Conservation (phyloP, 2,888 invertebrate genomes). For the Sphinx pinastri region DNA sequence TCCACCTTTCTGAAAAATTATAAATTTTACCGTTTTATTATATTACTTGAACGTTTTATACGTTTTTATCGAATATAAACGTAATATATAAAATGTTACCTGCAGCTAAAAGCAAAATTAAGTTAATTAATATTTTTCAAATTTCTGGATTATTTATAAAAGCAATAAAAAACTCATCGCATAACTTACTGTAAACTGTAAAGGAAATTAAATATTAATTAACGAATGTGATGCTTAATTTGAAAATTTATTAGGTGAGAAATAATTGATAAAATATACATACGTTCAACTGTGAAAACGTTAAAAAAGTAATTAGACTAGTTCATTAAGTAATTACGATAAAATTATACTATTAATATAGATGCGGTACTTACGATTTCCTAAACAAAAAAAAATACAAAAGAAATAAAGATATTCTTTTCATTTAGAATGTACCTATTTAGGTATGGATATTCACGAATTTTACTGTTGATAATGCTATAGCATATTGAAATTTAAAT, state of each 20-base stretch:
- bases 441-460: neutral
- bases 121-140: neutral
- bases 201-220: neutral
- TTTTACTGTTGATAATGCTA: no score
- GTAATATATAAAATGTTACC: neutral
- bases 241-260: no score
- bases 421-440: neutral
- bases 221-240: neutral
- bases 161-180: no score
- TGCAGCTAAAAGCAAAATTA: neutral
- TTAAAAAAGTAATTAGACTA: neutral
- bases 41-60: no score
- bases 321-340: neutral
- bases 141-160: no score
- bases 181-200: slow-evolving; percentile 9
- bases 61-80: no score
- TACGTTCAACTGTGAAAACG: slow-evolving; percentile 9
- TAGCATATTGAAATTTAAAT: no score
- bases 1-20: slow-evolving; percentile 12
- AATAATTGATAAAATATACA: neutral
- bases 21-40: neutral
- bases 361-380: slow-evolving; percentile 2
- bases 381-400: neutral
- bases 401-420: neutral
- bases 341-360: neutral